Percentiles rank a stretch among this genome's conserved stretches.
Evolutionary conservation across 2,888 invertebrate species (phyloP).

Genomic region (Diarsia rubi): DNA sequence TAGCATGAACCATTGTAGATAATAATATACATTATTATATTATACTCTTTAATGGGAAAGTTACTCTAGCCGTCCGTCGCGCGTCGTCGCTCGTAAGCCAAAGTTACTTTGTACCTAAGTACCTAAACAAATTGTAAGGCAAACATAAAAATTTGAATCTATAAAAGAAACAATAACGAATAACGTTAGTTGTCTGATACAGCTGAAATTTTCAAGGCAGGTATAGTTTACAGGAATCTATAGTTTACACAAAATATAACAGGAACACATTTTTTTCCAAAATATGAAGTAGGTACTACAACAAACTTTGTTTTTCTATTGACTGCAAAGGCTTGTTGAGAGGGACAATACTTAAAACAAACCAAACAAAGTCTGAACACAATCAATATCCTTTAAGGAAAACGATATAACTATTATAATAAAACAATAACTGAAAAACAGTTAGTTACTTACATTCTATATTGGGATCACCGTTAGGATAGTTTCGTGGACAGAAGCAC

Average conservation of each 20-base stretch:
- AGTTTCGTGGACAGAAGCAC: slow-evolving; percentile 96
- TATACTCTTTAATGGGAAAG: background rate
- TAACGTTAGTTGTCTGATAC: background rate
- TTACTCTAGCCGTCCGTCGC: background rate
- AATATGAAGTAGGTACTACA: background rate
- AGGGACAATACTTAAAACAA: background rate
- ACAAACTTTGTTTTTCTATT: background rate
- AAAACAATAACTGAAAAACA: slow-evolving; percentile 35
- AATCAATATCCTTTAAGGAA: slow-evolving; percentile 11
- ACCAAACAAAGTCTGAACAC: slow-evolving; percentile 3
- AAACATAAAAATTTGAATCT: background rate
- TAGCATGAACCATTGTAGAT: background rate
- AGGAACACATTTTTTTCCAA: background rate
- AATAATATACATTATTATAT: background rate
- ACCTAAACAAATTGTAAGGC: background rate
- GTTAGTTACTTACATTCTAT: slow-evolving; percentile 94
- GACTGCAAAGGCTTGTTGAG: background rate
- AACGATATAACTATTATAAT: slow-evolving; percentile 11
- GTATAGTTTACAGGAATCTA: background rate
- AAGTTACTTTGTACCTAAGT: background rate
- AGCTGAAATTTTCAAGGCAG: background rate
- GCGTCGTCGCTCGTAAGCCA: background rate
- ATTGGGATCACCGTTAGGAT: slow-evolving; percentile 96
- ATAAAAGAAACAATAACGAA: background rate
- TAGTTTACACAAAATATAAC: background rate